Evolutionary conservation across 2,113 vertebrate species (phyloP), one percentile per base, ranked within the genome.

Genomic region (Ariopsis seemanni): DNA sequence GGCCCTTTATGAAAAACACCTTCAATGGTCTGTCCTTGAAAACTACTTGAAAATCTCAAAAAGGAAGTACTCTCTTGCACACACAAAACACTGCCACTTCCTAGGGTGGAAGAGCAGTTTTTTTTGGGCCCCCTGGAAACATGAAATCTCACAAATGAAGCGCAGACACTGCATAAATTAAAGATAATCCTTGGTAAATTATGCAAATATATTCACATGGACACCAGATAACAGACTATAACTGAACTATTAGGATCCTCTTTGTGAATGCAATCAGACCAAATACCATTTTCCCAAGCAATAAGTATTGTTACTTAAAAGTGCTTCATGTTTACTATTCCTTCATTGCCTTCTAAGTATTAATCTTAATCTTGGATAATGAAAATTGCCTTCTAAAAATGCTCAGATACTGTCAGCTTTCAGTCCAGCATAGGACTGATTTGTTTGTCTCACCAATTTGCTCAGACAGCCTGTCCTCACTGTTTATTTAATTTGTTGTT

Each of bases 101-200:
- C 90, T 77, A 85, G 74, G 87, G 90, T 89, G 86, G 89, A 92
- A 92, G 91, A 91, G 88, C 91, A 89, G 92, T 3, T 93, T 93
- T 92, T 58, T 93, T 90, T 92, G 89, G 91, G 89, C 86, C 88
- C 88, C 90, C 90, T 88, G 91, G 89, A 93, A 95, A 92, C 92
- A 92, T 92, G 88, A 90, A 93, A 75, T 90, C 90, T 93, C 91
- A 94, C 93, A 95, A 95, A 91, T 93, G 92, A 91, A 93, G 92
- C 92, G 91, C 90, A 89, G 93, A 91, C 91, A 91, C 91, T 94
- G 95, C 93, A 95, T 95, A 95, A 94, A 95, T 95, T 94, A 94
- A 89, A 93, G 93, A 94, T 95, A 95, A 95, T 95, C 94, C 93
- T 87, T 89, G 90, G 91, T 92, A 94, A 95, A 94, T 94, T 94